These are phyloP conservation scores for Sarcophaga caerulescens DNA, from an alignment of 2,888 invertebrate genomes.

Conservation along the genomic window DNA sequence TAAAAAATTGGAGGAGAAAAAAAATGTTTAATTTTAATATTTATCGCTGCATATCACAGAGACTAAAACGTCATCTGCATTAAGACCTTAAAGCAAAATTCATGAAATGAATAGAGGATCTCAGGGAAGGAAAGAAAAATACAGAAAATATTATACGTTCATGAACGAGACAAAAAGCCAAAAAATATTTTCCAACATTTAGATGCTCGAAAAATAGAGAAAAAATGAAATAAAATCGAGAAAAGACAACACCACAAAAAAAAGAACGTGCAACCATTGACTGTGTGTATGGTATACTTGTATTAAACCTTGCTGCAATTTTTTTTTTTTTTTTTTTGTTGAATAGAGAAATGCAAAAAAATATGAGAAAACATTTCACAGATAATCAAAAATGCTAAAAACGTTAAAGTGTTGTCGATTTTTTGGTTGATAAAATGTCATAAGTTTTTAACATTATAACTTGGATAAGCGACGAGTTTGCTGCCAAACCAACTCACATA, in stretches of 20 bases:
- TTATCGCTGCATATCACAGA: constrained; percentile 58
- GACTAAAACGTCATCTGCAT: constrained; percentile 61
- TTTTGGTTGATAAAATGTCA: constrained; percentile 54
- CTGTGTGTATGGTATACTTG: background rate
- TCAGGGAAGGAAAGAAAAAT: constrained; percentile 20
- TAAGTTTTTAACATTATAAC: constrained; percentile 54
- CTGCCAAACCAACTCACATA: constrained; percentile 5
- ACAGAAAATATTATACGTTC: background rate
- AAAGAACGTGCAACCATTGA: constrained; percentile 28
- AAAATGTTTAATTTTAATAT: constrained; percentile 44
- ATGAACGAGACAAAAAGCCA: constrained; percentile 19
- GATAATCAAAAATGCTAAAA: constrained; percentile 67
- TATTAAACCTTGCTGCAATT: constrained; percentile 51
- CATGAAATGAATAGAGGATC: constrained; percentile 49
- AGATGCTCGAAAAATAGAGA: background rate
- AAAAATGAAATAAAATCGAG: background rate
- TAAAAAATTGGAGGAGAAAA: background rate
- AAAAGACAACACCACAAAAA: background rate
- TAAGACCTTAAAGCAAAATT: constrained; percentile 61
- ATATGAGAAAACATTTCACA: constrained; percentile 25
- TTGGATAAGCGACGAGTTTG: constrained; percentile 17
- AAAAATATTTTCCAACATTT: constrained; percentile 35
- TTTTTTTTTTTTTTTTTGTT: background rate
- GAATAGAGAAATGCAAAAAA: background rate
- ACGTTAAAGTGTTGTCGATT: constrained; percentile 60